Evolutionary conservation across 2,113 vertebrate genomes (phyloP).

Genomic region (Motacilla tschutschensis): DNA sequence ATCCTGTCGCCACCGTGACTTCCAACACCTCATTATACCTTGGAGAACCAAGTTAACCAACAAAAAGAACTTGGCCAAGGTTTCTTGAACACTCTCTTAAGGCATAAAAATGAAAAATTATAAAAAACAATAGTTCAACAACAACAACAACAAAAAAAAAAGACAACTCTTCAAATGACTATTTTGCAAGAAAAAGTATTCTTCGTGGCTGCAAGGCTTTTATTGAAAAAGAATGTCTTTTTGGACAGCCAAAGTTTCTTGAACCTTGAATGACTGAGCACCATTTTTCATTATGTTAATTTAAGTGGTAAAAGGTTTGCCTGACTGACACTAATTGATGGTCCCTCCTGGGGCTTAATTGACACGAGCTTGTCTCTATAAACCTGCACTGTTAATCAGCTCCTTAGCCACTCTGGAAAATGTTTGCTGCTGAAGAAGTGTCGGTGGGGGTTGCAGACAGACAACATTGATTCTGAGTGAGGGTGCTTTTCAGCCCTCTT

Average conservation of each 20-base stretch:
- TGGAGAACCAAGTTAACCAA: neutral
- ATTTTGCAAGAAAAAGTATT: neutral
- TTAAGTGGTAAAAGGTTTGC: slow-evolving; percentile 30
- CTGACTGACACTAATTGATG: slow-evolving; percentile 64
- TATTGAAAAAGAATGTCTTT: neutral
- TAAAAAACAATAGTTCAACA: neutral
- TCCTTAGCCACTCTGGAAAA: slow-evolving; percentile 13
- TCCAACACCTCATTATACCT: neutral
- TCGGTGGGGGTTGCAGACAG: slow-evolving; percentile 9
- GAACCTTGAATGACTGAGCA: neutral
- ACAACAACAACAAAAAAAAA: neutral
- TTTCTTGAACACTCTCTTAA: neutral
- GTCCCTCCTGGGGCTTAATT: slow-evolving; percentile 56
- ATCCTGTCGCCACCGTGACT: neutral
- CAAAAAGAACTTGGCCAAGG: neutral
- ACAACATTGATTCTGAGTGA: neutral
- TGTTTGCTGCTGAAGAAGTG: slow-evolving; percentile 13
- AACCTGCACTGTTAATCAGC: slow-evolving; percentile 29
- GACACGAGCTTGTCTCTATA: slow-evolving; percentile 43
- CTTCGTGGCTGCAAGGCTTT: neutral
- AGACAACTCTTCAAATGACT: neutral
- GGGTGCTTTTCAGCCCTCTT: neutral
- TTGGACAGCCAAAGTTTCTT: neutral
- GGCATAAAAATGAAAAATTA: neutral
- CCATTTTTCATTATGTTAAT: slow-evolving; percentile 47